phyloP scores from a whole-genome alignment of 2,888 invertebrate species.

The Lomographa bimaculata region DNA sequence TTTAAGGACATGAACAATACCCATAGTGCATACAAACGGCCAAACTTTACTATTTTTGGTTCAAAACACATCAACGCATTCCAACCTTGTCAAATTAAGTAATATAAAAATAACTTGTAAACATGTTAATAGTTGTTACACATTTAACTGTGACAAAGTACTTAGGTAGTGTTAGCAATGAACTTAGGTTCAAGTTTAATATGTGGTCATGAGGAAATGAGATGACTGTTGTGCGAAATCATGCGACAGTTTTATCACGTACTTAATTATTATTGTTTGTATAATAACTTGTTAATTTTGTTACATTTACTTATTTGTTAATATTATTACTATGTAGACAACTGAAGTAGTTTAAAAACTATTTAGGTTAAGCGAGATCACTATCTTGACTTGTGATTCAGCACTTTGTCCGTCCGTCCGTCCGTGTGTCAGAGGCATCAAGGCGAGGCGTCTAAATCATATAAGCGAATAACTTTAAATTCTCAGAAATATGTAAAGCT shows the following conservation, averaged over 20 bases:
- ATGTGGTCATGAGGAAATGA: slow-evolving; percentile 11
- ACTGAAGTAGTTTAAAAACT: no score
- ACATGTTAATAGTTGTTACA: no score
- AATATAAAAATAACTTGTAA: no score
- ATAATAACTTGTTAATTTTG: background rate
- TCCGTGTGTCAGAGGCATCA: no score
- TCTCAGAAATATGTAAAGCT: no score
- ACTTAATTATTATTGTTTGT: background rate
- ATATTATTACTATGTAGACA: no score
- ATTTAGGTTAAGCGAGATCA: no score
- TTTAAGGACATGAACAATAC: slow-evolving; percentile 4
- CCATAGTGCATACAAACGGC: slow-evolving; percentile 15
- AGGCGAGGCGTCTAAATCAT: no score
- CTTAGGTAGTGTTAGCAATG: slow-evolving; percentile 18
- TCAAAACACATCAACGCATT: slow-evolving; percentile 11
- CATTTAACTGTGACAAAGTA: slow-evolving; percentile 2
- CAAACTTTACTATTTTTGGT: slow-evolving; percentile 8
- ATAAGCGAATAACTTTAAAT: no score
- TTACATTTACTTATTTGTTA: background rate
- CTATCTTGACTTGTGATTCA: no score
- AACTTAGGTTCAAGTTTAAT: slow-evolving; percentile 26
- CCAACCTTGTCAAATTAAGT: slow-evolving; percentile 9
- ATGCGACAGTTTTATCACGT: slow-evolving; percentile 3
- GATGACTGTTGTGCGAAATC: slow-evolving; percentile 11
- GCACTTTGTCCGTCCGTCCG: no score